Percentiles rank a stretch among this genome's conserved stretches.
phyloP scores from a whole-genome alignment of 2,113 vertebrate genomes.

The Chionis minor region DNA sequence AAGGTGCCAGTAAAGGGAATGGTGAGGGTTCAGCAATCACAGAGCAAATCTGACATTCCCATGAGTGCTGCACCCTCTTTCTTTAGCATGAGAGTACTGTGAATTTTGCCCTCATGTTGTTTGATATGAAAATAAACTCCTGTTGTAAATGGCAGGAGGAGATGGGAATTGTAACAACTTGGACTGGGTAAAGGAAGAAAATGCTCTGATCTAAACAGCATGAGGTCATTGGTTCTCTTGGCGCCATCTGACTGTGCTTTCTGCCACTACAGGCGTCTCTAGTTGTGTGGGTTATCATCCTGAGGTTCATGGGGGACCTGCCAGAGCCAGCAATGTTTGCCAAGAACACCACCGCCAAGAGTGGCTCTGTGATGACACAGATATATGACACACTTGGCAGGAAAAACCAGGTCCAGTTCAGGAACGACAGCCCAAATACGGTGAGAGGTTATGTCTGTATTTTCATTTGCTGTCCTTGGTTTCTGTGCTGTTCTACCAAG shows the following conservation, averaged over 20 bases:
- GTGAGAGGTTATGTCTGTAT: conserved; percentile 41
- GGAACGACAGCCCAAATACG: conserved; percentile 7
- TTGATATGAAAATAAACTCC: not conserved
- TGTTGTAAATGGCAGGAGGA: not conserved
- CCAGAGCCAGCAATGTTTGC: conserved; percentile 84
- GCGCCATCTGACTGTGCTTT: not conserved
- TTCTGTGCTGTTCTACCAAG: not conserved
- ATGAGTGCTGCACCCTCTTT: not conserved
- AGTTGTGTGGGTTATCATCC: conserved; percentile 88
- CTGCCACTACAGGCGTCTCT: conserved; percentile 81
- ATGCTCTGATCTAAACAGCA: not conserved
- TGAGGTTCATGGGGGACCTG: conserved; percentile 96
- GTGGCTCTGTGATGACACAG: conserved; percentile 48
- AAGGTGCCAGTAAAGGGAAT: not conserved
- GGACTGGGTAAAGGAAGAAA: not conserved
- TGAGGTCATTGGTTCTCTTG: not conserved
- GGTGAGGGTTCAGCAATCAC: not conserved
- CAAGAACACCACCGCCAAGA: conserved; percentile 22
- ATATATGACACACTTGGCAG: conserved; percentile 55
- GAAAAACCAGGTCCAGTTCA: not conserved
- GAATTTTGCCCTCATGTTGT: not conserved
- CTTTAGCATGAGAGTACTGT: not conserved
- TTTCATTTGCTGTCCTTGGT: not conserved
- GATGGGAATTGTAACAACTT: not conserved
- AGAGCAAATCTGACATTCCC: not conserved